Evolutionary conservation across 2,888 invertebrate species (phyloP).

Genomic region (Neoascia interrupta): DNA sequence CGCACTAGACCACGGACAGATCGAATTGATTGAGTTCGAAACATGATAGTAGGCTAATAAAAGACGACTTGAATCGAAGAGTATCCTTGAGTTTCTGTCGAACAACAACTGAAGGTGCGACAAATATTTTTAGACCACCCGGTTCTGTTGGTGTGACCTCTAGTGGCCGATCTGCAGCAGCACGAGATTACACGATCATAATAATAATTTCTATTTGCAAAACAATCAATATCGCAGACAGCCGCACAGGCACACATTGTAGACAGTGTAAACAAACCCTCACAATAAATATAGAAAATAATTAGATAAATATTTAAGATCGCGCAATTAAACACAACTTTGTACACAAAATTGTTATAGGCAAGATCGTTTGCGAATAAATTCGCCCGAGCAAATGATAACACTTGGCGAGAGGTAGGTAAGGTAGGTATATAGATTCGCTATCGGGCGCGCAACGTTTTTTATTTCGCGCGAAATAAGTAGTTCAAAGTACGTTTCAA

Average conservation of each 20-base stretch:
- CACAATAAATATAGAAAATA: neutral
- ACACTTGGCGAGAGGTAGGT: constrained; percentile 24
- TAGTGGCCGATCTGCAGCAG: too few relatives aligned
- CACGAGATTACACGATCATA: neutral
- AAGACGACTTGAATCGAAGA: too few relatives aligned
- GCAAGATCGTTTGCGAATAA: constrained; percentile 21
- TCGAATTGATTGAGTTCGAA: too few relatives aligned
- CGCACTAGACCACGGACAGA: too few relatives aligned
- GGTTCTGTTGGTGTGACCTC: too few relatives aligned
- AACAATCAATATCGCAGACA: constrained; percentile 10
- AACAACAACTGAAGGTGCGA: too few relatives aligned
- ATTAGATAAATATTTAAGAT: constrained; percentile 52
- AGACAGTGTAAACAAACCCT: too few relatives aligned
- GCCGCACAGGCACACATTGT: constrained; percentile 33
- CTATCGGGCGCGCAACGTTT: constrained; percentile 5
- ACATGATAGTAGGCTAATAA: too few relatives aligned
- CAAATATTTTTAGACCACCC: too few relatives aligned
- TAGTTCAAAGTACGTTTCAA: constrained; percentile 41
- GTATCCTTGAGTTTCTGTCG: too few relatives aligned
- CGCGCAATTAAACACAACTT: constrained; percentile 55
- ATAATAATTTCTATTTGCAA: neutral
- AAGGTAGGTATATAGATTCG: too few relatives aligned
- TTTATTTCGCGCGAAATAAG: constrained; percentile 12
- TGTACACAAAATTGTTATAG: constrained; percentile 56
- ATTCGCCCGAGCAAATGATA: constrained; percentile 25